Evolutionary conservation across 2,888 invertebrate species (phyloP), one percentile per base, ranked within the genome.

Genomic region (Stomorhina lunata): DNA sequence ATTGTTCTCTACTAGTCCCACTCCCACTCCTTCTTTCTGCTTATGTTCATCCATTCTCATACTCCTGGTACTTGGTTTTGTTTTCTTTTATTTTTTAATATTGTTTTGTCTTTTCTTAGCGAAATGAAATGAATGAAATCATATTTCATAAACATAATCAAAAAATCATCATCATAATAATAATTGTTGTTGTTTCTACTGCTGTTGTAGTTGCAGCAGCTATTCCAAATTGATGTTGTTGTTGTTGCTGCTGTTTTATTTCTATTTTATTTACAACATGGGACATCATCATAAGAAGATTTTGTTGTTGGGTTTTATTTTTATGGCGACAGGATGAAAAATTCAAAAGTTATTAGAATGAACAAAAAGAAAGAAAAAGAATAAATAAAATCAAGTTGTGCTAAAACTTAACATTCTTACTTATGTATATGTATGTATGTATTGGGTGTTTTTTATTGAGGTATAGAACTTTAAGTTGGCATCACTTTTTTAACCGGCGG

Each of bases 121-220:
- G 85, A 86, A 87, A 87, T 86, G 85, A 86, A 87, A 86, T 87
- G n/a, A n/a, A n/a, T n/a, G 84, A 86, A 85, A 86, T 85, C 84
- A 84, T 84, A 81, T 80, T 75, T 77, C 77, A 69, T 77, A 77
- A 82, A 79, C 75, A 79, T 79, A 82, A 82, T 79, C 82, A 79
- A 79, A n/a, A n/a, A 82, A 82, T 79, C 79, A 82, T 80, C 55
- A 68, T 61, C 65, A 66, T 37, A 48, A 4, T 53, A 34, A 10
- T 45, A 25, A 25, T 55, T 48, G 43, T 55, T 29, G 37, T 12
- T 40, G 37, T 32, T 17, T 6, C 17, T 50, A 17, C 50, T 73
- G 50, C 34, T 37, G 37, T 55, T 77, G 63, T 65, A 22, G 20
- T 40, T 40, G 50, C 37, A 50, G 17, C 17, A 15, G 17, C 43